phyloP scores from a whole-genome alignment of 2,888 invertebrate species.

The Koerneria pararmatus region DNA sequence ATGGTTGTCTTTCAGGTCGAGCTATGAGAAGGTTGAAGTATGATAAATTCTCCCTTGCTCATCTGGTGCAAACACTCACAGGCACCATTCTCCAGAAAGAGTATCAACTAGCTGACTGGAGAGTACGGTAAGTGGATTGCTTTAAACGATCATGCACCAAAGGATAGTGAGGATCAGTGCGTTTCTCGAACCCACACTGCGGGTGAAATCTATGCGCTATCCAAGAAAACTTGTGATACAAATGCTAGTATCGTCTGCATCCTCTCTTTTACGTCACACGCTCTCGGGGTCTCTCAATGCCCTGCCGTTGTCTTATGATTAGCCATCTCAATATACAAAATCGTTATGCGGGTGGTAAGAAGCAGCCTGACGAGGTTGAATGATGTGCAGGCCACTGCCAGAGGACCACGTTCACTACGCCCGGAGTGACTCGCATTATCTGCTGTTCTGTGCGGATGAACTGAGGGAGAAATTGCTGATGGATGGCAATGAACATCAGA shows the following conservation, averaged over 20 bases:
- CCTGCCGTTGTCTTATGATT: too few relatives aligned
- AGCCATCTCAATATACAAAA: too few relatives aligned
- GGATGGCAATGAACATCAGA: constrained; percentile 65
- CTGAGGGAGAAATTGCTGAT: constrained; percentile 70
- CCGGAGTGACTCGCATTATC: constrained; percentile 86
- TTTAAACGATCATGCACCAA: too few relatives aligned
- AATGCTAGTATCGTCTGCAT: too few relatives aligned
- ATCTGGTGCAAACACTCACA: constrained; percentile 77
- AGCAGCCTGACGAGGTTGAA: too few relatives aligned
- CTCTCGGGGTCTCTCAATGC: too few relatives aligned
- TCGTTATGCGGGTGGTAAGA: too few relatives aligned
- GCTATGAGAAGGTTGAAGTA: constrained; percentile 11
- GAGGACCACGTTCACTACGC: constrained; percentile 79
- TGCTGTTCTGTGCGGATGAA: constrained; percentile 71
- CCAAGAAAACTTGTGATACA: too few relatives aligned
- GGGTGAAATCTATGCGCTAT: too few relatives aligned
- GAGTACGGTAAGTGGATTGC: constrained; percentile 71
- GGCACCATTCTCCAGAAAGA: constrained; percentile 78
- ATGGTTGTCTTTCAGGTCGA: constrained; percentile 2
- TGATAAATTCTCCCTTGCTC: constrained; percentile 67
- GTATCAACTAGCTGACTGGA: constrained; percentile 90
- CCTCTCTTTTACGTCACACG: too few relatives aligned
- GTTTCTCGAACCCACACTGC: too few relatives aligned
- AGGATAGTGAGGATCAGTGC: too few relatives aligned
- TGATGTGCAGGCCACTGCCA: constrained; percentile 75